Conservation (phyloP, 64 coral and sea anemone species). For the Dendrophyllia cribrosa region DNA sequence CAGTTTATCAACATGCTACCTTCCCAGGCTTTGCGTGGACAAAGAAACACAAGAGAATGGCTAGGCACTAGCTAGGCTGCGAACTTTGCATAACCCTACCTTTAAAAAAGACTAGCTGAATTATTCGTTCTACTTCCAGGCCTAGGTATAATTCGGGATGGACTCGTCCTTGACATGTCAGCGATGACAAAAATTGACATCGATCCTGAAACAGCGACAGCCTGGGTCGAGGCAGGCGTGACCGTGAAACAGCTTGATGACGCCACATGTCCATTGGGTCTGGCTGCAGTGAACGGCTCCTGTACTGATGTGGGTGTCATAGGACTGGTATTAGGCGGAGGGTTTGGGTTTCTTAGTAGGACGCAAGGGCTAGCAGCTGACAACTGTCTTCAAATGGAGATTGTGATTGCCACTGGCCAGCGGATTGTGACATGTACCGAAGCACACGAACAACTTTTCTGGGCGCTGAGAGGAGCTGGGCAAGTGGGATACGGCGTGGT, state of each 20-base stretch:
- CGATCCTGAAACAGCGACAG: background rate
- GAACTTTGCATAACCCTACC: no score
- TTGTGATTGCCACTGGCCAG: background rate
- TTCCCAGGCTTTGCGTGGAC: no score
- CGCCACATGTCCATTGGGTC: slow-evolving; percentile 12
- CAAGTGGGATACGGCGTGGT: slow-evolving; percentile 38
- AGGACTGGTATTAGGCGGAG: background rate
- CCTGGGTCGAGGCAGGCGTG: slow-evolving; percentile 41
- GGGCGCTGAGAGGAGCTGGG: slow-evolving; percentile 33
- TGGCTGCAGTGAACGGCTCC: slow-evolving; percentile 36
- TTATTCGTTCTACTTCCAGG: background rate
- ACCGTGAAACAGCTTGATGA: slow-evolving; percentile 35
- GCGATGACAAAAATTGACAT: slow-evolving; percentile 6
- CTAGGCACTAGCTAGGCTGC: no score
- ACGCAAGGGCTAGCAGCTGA: slow-evolving; percentile 15
- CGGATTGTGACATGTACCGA: slow-evolving; percentile 17
- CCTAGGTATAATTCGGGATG: background rate
- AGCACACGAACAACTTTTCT: slow-evolving; percentile 7
- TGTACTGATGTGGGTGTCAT: slow-evolving; percentile 4
- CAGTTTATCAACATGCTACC: no score
- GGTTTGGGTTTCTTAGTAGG: slow-evolving; percentile 34
- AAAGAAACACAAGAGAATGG: no score
- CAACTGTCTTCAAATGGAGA: slow-evolving; percentile 43
- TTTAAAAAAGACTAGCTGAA: no score
- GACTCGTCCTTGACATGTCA: slow-evolving; percentile 15